Evolutionary conservation across 2,888 invertebrate genomes (phyloP).

Genomic region (Salticus scenicus): DNA sequence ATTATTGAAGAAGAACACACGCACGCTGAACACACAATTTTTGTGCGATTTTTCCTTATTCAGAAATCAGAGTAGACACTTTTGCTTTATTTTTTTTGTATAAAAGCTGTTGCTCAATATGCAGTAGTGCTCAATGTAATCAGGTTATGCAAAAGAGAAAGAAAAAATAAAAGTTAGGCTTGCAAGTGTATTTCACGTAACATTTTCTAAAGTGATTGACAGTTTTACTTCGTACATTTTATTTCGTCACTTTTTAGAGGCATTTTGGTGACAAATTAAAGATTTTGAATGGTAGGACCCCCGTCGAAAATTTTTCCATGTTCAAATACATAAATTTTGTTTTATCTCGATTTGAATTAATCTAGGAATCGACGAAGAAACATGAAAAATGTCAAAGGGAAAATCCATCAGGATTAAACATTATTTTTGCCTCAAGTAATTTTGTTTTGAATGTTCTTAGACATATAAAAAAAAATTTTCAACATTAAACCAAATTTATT

Average conservation of each 20-base stretch:
- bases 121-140: background rate
- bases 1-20: too few relatives aligned
- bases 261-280: background rate
- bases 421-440: too few relatives aligned
- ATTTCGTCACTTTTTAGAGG: background rate
- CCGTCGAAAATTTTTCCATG: background rate
- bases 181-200: background rate
- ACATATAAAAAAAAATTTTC: too few relatives aligned
- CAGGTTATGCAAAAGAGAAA: slow-evolving; percentile 9
- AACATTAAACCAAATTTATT: too few relatives aligned
- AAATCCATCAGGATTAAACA: too few relatives aligned
- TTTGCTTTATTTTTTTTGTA: background rate
- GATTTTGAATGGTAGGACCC: too few relatives aligned
- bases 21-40: too few relatives aligned
- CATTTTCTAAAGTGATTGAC: background rate
- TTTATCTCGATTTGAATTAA: too few relatives aligned
- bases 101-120: background rate
- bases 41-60: background rate
- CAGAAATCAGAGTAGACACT: background rate
- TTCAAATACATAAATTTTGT: too few relatives aligned
- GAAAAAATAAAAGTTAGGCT: background rate
- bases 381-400: too few relatives aligned
- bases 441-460: too few relatives aligned
- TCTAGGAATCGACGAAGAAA: too few relatives aligned
- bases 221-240: background rate